Conservation (phyloP, 2,888 invertebrate species). For the Erebia ligea region DNA sequence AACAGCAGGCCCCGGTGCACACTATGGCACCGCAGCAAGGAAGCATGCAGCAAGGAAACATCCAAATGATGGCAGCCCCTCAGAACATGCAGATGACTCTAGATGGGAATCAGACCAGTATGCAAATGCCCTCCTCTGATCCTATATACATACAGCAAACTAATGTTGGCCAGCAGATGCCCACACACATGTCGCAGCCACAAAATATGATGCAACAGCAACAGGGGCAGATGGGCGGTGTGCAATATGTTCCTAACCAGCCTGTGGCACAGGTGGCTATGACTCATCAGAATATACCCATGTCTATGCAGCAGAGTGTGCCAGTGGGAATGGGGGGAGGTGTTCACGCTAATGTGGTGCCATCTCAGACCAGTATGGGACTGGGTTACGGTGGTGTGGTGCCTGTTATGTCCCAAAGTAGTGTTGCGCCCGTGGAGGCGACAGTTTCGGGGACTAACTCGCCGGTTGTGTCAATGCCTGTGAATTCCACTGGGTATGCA, state of each 20-base stretch:
- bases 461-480: constrained; percentile 78
- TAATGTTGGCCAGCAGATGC: constrained; percentile 73
- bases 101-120: constrained; percentile 80
- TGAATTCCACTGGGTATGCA: constrained; percentile 69
- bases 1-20: constrained; percentile 76
- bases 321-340: constrained; percentile 74
- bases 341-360: constrained; percentile 76
- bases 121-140: constrained; percentile 82
- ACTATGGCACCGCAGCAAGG: constrained; percentile 78
- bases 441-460: constrained; percentile 80
- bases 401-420: constrained; percentile 80
- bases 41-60: constrained; percentile 82
- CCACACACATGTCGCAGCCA: constrained; percentile 72
- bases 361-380: constrained; percentile 78
- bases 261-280: constrained; percentile 69
- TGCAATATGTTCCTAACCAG: constrained; percentile 74
- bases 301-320: constrained; percentile 79
- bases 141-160: constrained; percentile 77
- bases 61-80: constrained; percentile 82
- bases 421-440: constrained; percentile 72
- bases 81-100: constrained; percentile 82
- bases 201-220: constrained; percentile 76
- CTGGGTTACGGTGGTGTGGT: constrained; percentile 73
- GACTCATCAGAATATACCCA: constrained; percentile 79
- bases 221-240: constrained; percentile 72